A percentile compares a stretch with the other conserved stretches of the same genome.
phyloP scores from a whole-genome alignment of 2,888 invertebrate species.

The Chymomyza procnemis region DNA sequence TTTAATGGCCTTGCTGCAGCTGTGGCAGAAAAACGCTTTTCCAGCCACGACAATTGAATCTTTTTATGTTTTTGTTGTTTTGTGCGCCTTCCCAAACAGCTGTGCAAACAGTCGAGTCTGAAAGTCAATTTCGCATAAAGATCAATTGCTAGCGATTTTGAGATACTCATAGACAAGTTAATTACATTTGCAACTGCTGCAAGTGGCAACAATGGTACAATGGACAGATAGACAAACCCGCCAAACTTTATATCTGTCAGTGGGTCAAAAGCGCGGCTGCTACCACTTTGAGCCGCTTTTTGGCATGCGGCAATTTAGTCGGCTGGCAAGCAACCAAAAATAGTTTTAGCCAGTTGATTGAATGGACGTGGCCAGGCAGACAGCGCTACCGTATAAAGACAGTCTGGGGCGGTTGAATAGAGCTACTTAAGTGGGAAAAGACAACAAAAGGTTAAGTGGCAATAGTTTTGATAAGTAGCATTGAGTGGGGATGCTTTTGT shows the following conservation, averaged over 20 bases:
- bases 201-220: constrained; percentile 30
- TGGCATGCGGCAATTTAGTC: constrained; percentile 58
- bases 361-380: neutral
- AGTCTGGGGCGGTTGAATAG: neutral
- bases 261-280: constrained; percentile 59
- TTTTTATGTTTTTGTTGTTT: neutral
- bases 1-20: neutral
- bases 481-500: no score
- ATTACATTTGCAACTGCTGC: constrained; percentile 57
- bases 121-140: constrained; percentile 1
- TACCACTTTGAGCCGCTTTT: constrained; percentile 61
- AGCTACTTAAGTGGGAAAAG: neutral
- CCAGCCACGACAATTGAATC: constrained; percentile 7
- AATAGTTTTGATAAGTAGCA: no score
- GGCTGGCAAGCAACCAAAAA: constrained; percentile 64
- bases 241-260: constrained; percentile 60
- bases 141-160: neutral
- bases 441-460: neutral
- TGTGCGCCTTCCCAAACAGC: neutral
- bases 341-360: constrained; percentile 62
- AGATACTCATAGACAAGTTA: constrained; percentile 54
- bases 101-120: constrained; percentile 1
- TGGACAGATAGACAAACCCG: constrained; percentile 7
- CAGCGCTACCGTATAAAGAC: neutral
- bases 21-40: constrained; percentile 1